These are phyloP conservation scores for Arctia plantaginis DNA, from an alignment of 2,888 invertebrate species.

Conservation along the genomic window DNA sequence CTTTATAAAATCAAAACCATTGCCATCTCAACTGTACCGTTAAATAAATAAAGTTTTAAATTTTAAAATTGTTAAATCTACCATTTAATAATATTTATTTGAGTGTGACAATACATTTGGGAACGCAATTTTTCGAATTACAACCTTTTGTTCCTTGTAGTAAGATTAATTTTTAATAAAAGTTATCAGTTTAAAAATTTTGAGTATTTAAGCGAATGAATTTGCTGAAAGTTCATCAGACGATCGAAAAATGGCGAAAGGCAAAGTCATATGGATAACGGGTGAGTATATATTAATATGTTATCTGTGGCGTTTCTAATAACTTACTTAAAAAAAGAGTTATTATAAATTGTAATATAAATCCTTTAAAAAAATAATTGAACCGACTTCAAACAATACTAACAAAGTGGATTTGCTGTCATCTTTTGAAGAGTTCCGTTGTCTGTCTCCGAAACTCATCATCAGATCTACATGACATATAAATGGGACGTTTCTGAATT, in stretches of 20 bases:
- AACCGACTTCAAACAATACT: too few relatives aligned
- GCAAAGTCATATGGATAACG: constrained; percentile 74
- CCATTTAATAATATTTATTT: constrained; percentile 41
- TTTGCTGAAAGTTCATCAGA: constrained; percentile 54
- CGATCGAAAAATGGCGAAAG: constrained; percentile 73
- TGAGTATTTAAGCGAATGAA: constrained; percentile 53
- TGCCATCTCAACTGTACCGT: constrained; percentile 16
- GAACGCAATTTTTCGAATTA: neutral
- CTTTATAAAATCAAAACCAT: constrained; percentile 30
- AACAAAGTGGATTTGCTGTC: too few relatives aligned
- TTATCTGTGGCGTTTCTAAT: neutral
- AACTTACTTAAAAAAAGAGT: neutral
- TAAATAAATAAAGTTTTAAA: constrained; percentile 29
- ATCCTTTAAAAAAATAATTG: too few relatives aligned
- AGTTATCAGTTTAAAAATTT: neutral
- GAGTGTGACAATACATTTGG: constrained; percentile 25
- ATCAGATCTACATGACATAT: too few relatives aligned
- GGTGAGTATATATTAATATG: constrained; percentile 56
- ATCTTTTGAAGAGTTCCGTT: too few relatives aligned
- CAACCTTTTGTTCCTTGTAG: accelerated
- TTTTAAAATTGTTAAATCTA: constrained; percentile 29
- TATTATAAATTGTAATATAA: too few relatives aligned
- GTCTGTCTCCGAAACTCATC: too few relatives aligned
- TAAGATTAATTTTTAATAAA: constrained; percentile 15
- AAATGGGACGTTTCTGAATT: too few relatives aligned